phyloP scores from a whole-genome alignment of 1,140 invertebrate genomes.

The Apis cerana region DNA sequence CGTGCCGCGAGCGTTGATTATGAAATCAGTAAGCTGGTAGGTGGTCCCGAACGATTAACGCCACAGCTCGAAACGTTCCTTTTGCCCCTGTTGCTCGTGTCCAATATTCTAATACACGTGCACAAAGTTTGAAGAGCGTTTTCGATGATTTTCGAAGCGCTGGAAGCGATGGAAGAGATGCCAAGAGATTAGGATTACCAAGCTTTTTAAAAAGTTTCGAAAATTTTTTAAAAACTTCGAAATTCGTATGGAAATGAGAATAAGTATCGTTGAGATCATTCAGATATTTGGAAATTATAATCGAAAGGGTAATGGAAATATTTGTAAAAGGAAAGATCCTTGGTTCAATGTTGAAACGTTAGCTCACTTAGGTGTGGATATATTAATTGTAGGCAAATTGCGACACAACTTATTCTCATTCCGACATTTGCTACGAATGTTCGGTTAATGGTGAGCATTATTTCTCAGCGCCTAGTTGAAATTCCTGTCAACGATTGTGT shows the following conservation, averaged over 20 bases:
- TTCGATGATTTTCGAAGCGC: not conserved
- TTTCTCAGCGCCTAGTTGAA: constrained; percentile 8
- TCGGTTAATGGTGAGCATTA: not conserved
- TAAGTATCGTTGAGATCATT: too few relatives aligned
- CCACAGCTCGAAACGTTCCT: constrained; percentile 43
- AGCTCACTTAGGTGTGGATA: not conserved
- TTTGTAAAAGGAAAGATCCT: not conserved
- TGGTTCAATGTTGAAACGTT: not conserved
- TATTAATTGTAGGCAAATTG: not conserved
- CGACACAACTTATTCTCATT: not conserved
- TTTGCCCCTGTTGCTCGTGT: constrained; percentile 13
- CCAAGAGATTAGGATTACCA: too few relatives aligned
- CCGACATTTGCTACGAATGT: not conserved
- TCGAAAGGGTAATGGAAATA: too few relatives aligned
- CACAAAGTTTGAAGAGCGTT: not conserved
- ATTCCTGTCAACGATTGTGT: constrained; percentile 23
- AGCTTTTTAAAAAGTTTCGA: too few relatives aligned
- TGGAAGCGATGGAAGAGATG: too few relatives aligned
- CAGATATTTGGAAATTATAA: too few relatives aligned
- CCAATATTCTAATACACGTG: not conserved
- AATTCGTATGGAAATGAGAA: too few relatives aligned
- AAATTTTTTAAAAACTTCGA: too few relatives aligned
- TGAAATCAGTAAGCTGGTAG: constrained; percentile 67
- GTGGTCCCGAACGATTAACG: constrained; percentile 65
- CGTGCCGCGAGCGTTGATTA: constrained; percentile 65